Conservation (phyloP, 2,113 vertebrate genomes). For the Falco punctatus region DNA sequence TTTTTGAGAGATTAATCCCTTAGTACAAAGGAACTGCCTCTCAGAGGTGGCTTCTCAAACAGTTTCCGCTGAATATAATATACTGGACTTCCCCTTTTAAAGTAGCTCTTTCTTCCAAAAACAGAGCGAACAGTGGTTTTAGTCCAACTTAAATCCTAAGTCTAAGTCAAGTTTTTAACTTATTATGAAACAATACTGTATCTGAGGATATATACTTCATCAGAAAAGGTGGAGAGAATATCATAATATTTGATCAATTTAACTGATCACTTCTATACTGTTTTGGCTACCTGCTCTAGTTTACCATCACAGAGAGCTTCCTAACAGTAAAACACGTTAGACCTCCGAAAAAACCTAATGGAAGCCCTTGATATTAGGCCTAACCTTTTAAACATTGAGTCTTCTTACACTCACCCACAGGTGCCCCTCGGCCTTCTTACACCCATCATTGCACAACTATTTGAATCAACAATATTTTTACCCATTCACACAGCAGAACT, state of each 20-base stretch:
- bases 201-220: neutral
- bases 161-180: neutral
- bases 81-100: conserved; percentile 49
- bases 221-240: neutral
- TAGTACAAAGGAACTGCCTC: conserved; percentile 13
- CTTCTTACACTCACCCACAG: neutral
- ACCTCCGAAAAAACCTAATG: neutral
- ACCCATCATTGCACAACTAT: neutral
- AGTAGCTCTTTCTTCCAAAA: neutral
- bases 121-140: neutral
- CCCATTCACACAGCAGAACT: neutral
- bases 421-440: neutral
- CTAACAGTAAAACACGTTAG: neutral
- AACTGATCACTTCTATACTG: neutral
- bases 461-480: neutral
- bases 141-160: neutral
- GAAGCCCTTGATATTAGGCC: neutral
- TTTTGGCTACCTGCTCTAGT: neutral
- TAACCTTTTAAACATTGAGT: neutral
- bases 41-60: conserved; percentile 31
- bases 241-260: neutral
- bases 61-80: conserved; percentile 14
- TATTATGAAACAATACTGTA: neutral
- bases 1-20: neutral
- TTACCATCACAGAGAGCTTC: neutral